A percentile compares a stretch with the other conserved stretches of the same genome.
phyloP scores from a whole-genome alignment of 2,797 vertebrate species.

The Brotogeris chrysoptera region DNA sequence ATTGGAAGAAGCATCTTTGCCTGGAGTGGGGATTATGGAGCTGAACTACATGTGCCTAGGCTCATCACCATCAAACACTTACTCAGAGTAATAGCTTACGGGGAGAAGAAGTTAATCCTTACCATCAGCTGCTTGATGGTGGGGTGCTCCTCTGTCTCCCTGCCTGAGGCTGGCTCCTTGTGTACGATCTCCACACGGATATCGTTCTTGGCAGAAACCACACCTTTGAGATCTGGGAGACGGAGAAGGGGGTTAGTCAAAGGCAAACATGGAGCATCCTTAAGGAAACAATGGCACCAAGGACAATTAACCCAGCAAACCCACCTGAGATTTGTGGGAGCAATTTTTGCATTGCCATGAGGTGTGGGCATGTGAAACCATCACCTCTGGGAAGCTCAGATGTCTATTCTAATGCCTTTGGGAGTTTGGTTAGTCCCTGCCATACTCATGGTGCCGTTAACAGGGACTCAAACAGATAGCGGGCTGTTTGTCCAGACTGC shows the following conservation, averaged over 20 bases:
- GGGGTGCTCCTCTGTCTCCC: constrained; percentile 90
- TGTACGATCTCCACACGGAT: constrained; percentile 97
- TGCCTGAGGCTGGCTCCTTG: constrained; percentile 90
- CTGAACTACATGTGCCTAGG: not conserved
- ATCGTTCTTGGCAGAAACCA: constrained; percentile 96
- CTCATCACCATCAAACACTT: not conserved
- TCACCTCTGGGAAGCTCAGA: not conserved
- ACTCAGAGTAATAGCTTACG: not conserved
- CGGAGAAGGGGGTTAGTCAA: not conserved
- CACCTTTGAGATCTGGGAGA: constrained; percentile 91
- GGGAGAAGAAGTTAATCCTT: constrained; percentile 60
- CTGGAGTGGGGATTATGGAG: not conserved
- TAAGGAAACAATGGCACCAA: not conserved
- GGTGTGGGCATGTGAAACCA: accelerated
- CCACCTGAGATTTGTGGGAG: accelerated
- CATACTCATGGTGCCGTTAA: accelerated
- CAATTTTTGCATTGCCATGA: accelerated
- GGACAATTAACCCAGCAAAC: not conserved
- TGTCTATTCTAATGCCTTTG: accelerated
- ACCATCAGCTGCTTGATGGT: constrained; percentile 98
- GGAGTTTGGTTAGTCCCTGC: not conserved
- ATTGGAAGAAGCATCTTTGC: not conserved
- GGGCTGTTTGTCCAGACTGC: not conserved
- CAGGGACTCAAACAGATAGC: not conserved
- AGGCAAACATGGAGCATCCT: not conserved